Evolutionary conservation across 2,797 vertebrate genomes (phyloP), one percentile per base, ranked within the genome.

Genomic region (Parambassis ranga): DNA sequence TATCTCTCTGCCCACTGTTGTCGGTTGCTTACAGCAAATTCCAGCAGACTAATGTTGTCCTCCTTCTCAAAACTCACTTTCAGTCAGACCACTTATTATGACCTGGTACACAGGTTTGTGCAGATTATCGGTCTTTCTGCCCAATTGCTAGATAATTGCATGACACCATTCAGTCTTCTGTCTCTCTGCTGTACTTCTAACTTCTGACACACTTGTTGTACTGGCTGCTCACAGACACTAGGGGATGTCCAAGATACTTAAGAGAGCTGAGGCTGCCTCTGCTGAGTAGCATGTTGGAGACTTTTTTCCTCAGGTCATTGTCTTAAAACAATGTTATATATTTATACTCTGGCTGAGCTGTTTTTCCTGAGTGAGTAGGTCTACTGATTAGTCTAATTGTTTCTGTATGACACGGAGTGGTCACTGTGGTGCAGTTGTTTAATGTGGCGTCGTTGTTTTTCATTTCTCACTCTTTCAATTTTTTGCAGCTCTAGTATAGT

Each of bases 1-100:
- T 78, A 58, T 75, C 81, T 70, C 44, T 73, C 61, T 74, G 62
- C 71, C 71, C 49, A 71, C 73, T 65, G 46, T 7, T 3, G 56
- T 53, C 2, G 4, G 57, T 60, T 55, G 46, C 48, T 61, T 26
- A 6, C 31, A 38, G 32, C 26, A 39, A 50, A 61, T 55, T 72
- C 48, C 32, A 56, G 18, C 67, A 37, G 39, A 51, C 47, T 43
- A 51, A 66, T 47, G 53, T 33, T 72, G 37, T 61, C 44, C 76
- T 72, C 66, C 74, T 68, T 64, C 69, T 71, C 58, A 56, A 33
- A 68, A 60, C n/a, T n/a, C n/a, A n/a, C n/a, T n/a, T n/a, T n/a
- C n/a, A 49, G 50, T 61, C 37, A 70, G 48, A 65, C 38, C 4
- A 14, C 61, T 58, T n/a, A 36, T 32, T 43, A 7, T 48, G 61